Evolutionary conservation across 1,140 invertebrate genomes (phyloP).

Genomic region (Venustaconcha ellipsiformis): DNA sequence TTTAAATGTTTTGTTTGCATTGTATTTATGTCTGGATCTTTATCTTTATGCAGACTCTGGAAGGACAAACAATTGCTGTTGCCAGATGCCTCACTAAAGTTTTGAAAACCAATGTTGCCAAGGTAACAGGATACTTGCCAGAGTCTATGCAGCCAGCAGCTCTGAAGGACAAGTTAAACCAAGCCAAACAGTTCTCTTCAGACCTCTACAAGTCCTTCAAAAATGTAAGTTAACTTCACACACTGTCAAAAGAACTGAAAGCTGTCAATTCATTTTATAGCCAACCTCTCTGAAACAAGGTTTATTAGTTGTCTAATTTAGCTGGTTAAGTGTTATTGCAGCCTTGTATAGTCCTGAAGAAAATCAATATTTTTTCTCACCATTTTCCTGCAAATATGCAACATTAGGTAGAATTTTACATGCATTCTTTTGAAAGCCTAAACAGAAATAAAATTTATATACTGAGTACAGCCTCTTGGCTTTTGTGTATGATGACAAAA

Average conservation of each 20-base stretch:
- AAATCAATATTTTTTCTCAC: no score
- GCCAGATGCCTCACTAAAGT: slow-evolving; percentile 20
- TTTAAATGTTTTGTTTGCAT: not conserved
- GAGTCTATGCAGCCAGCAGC: slow-evolving; percentile 18
- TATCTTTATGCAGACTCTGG: slow-evolving; percentile 15
- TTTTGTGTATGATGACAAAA: no score
- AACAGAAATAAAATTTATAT: no score
- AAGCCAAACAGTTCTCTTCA: slow-evolving; percentile 21
- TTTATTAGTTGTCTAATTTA: no score
- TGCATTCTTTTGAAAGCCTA: no score
- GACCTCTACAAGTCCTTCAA: slow-evolving; percentile 26
- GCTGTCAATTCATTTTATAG: no score
- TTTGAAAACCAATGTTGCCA: slow-evolving; percentile 17
- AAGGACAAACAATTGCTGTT: slow-evolving; percentile 23
- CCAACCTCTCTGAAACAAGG: no score
- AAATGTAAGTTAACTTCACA: slow-evolving; percentile 12
- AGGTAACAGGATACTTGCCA: slow-evolving; percentile 25
- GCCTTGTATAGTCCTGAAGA: no score
- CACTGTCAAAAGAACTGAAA: not conserved
- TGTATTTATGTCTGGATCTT: not conserved
- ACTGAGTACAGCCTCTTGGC: no score
- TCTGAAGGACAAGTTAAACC: slow-evolving; percentile 20
- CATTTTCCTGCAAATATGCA: no score
- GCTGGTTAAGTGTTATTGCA: no score
- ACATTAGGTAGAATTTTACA: no score